These are phyloP conservation scores for Mercenaria mercenaria DNA, from an alignment of 1,140 invertebrate species.

Conservation along the genomic window DNA sequence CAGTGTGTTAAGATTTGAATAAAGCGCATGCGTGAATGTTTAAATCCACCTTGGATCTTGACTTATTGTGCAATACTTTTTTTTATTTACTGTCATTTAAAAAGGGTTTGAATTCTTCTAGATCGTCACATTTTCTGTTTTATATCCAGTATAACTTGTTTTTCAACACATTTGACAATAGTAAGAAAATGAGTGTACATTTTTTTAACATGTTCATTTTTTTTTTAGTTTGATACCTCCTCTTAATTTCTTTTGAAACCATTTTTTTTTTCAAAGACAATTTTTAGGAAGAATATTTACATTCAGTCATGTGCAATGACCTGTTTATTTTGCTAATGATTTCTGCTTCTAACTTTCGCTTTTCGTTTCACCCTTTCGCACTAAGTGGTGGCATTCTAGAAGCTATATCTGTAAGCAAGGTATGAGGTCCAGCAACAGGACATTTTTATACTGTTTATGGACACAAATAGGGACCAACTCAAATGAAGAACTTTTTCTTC, in stretches of 20 bases:
- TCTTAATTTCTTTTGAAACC: too few relatives aligned
- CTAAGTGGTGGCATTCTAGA: background rate
- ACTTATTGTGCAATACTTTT: slow-evolving; percentile 37
- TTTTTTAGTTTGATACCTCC: too few relatives aligned
- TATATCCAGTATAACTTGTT: background rate
- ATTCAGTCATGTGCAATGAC: too few relatives aligned
- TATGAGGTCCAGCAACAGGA: background rate
- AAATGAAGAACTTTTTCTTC: too few relatives aligned
- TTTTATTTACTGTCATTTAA: slow-evolving; percentile 18
- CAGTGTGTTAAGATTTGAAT: background rate
- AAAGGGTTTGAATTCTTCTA: background rate
- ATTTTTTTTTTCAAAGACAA: too few relatives aligned
- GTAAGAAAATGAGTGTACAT: too few relatives aligned
- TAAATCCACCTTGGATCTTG: slow-evolving; percentile 5
- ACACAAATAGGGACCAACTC: too few relatives aligned
- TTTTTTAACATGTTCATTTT: too few relatives aligned
- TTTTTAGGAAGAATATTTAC: too few relatives aligned
- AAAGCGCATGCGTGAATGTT: background rate
- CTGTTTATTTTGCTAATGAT: background rate
- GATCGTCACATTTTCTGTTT: background rate
- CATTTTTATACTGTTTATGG: too few relatives aligned
- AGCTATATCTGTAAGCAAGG: background rate
- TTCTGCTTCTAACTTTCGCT: background rate
- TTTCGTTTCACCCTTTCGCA: background rate
- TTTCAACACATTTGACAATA: too few relatives aligned